Evolutionary conservation across 2,113 vertebrate genomes (phyloP).

Genomic region (Pipa parva): DNA sequence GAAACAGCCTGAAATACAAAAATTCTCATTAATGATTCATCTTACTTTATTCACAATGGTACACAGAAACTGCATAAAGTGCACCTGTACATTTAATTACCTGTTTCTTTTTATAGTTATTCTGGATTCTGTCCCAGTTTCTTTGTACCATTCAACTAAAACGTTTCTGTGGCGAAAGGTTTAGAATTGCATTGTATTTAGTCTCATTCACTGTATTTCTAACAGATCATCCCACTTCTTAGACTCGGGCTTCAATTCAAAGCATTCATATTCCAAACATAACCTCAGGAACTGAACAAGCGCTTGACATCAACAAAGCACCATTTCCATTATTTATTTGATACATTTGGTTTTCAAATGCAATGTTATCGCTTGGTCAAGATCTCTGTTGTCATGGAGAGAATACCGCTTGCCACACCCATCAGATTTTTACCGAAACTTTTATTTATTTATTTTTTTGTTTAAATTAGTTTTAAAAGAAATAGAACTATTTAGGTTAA

Average conservation of each 20-base stretch:
- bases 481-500: too few species aligned
- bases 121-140: not conserved
- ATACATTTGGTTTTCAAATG: conserved; percentile 3
- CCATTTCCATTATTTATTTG: conserved; percentile 1
- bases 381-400: not conserved
- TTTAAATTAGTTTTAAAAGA: too few species aligned
- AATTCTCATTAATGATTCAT: not conserved
- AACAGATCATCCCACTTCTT: not conserved
- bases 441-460: too few species aligned
- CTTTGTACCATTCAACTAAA: not conserved
- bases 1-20: conserved; percentile 24
- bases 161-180: not conserved
- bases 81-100: not conserved
- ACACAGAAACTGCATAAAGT: too few species aligned
- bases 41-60: too few species aligned
- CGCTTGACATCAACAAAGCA: conserved; percentile 3
- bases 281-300: not conserved
- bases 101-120: not conserved
- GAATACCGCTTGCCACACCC: not conserved
- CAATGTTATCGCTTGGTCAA: conserved; percentile 10
- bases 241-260: not conserved
- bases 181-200: conserved; percentile 14
- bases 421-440: not conserved
- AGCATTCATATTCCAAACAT: not conserved
- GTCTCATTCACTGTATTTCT: not conserved